Base-by-base conservation (phyloP, 2,797 vertebrate genomes). In the Pteropus rufus region DNA sequence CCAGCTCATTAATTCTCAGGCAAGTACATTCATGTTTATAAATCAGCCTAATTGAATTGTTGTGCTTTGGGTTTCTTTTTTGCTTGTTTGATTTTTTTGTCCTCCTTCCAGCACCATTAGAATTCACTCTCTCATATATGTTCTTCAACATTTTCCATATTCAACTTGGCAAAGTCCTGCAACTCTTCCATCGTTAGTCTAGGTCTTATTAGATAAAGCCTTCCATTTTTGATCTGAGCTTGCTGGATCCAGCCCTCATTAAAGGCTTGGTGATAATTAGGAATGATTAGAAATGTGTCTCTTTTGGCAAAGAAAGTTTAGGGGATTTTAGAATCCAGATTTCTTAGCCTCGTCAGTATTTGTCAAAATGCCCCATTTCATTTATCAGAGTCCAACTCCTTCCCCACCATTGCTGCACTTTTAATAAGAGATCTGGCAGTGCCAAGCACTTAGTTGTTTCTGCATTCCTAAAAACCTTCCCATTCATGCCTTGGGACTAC, bases 311-410 rank as follows among this genome's bases (percentile, higher is more conserved):
- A 73, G 18, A 60, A 56, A 11, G 10, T 49, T 16, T 36, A 19
- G 1, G 36, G 46, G 9, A 0, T 3, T 67, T 76, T 65, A n/a
- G 19, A 46, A 10, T 39, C 9, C 41, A 56, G 0, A 8, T 3
- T 54, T 88, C 15, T 52, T 67, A 84, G 21, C 8, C 16, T 46
- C 46, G 31, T 67, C 31, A 19, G 4, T 62, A 7, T 58, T 67
- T 58, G 5, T 24, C 21, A 39, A 73, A 84, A 70, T 34, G 3
- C 2, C 21, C 2, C 14, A 21, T 56, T 76, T 60, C 1, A 64
- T 92, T 76, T 65, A 24, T 89, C 4, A 31, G 3, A n/a, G 7
- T 18, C n/a, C 11, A 44, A 39, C 15, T 49, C 14, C 19, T 88
- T 83, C 10, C 19, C 10, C 19, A 83, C 12, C 7, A 65, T 1